Conservation (phyloP, 2,888 invertebrate species). For the Nasonovia ribisnigri region DNA sequence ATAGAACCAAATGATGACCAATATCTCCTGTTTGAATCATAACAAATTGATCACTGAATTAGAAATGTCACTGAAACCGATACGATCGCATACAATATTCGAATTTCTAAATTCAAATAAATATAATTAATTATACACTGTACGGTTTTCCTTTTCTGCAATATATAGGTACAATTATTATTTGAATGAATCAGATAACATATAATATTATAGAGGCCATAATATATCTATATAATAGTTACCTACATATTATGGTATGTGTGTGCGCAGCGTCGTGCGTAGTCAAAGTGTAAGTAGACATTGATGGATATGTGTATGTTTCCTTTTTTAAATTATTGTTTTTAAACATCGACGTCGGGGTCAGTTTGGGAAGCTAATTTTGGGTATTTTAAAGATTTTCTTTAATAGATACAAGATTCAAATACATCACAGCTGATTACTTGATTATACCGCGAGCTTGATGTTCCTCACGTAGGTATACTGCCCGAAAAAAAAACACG, state of each 20-base stretch:
- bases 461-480: conserved; percentile 18
- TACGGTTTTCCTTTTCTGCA: neutral
- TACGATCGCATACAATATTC: neutral
- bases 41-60: neutral
- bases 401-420: neutral
- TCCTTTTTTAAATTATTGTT: conserved; percentile 5
- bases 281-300: neutral
- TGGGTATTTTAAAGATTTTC: conserved; percentile 24
- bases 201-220: neutral
- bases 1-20: neutral
- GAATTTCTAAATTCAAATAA: neutral
- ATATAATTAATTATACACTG: neutral
- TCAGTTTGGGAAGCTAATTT: neutral
- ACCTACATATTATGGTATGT: no score
- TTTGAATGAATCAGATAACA: neutral
- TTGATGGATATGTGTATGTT: neutral
- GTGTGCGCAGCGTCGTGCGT: no score
- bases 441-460: neutral
- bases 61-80: neutral
- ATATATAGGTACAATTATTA: neutral
- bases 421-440: conserved; percentile 12
- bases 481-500: neutral
- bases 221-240: no score
- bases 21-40: neutral
- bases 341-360: neutral